These are phyloP conservation scores for Opisthocomus hoazin DNA, from an alignment of 2,113 vertebrate species.

Conservation along the genomic window DNA sequence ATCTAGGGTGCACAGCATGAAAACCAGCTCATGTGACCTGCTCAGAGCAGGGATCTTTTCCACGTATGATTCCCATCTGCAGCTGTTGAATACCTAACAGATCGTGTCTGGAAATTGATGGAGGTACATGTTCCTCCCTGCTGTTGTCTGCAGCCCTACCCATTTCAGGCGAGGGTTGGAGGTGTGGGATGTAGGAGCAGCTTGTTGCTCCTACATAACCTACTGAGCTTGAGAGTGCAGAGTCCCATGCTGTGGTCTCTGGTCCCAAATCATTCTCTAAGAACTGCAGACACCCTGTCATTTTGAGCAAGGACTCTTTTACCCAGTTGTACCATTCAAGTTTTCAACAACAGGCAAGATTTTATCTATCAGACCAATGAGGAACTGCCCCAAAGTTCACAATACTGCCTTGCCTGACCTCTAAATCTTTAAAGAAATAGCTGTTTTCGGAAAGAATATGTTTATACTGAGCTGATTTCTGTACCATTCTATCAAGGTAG, in stretches of 20 bases:
- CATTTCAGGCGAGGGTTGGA: background rate
- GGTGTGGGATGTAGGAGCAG: background rate
- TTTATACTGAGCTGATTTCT: background rate
- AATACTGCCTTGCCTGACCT: background rate
- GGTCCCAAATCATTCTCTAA: background rate
- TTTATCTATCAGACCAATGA: background rate
- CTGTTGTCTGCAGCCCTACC: no score
- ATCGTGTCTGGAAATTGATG: background rate
- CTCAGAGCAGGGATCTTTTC: background rate
- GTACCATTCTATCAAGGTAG: background rate
- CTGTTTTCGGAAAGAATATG: background rate
- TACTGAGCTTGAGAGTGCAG: background rate
- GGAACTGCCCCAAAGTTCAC: background rate
- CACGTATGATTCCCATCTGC: fast-evolving
- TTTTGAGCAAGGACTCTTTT: background rate
- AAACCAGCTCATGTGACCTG: background rate
- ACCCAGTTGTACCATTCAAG: background rate
- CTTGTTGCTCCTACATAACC: background rate
- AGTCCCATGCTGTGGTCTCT: background rate
- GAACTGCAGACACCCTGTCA: background rate
- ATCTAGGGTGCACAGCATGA: background rate
- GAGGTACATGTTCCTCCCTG: background rate
- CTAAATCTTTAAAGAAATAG: background rate
- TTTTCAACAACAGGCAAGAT: background rate
- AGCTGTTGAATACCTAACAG: background rate